Evolutionary conservation across 1,140 invertebrate genomes (phyloP).

Genomic region (Tribolium castaneum): DNA sequence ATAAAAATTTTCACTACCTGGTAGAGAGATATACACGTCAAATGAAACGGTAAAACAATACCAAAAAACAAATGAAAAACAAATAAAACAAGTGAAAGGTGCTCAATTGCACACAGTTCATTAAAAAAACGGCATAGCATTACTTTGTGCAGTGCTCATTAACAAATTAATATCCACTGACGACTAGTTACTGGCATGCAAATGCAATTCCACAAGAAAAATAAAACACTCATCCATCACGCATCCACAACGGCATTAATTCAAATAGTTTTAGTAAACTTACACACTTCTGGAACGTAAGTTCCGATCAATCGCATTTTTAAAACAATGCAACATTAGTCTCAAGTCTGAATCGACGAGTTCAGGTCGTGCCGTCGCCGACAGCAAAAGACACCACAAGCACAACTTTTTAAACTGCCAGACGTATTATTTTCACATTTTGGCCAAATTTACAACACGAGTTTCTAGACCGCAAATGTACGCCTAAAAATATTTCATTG

Average conservation of each 20-base stretch:
- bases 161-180: slow-evolving; percentile 64
- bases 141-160: slow-evolving; percentile 60
- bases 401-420: too few species aligned
- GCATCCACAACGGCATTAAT: slow-evolving; percentile 51
- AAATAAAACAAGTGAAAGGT: slow-evolving; percentile 44
- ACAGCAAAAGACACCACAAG: background rate
- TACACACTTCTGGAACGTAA: slow-evolving; percentile 38
- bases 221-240: slow-evolving; percentile 48
- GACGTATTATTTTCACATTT: too few species aligned
- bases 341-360: background rate
- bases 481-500: too few species aligned
- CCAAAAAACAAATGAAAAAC: slow-evolving; percentile 41
- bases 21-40: background rate
- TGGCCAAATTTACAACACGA: too few species aligned
- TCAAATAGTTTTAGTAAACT: slow-evolving; percentile 43
- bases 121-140: slow-evolving; percentile 43
- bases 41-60: slow-evolving; percentile 14
- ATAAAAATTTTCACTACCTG: slow-evolving; percentile 42
- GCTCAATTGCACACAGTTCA: slow-evolving; percentile 48
- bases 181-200: slow-evolving; percentile 63
- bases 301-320: slow-evolving; percentile 37
- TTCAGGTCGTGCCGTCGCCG: background rate
- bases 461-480: too few species aligned
- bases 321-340: slow-evolving; percentile 38
- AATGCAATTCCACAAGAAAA: slow-evolving; percentile 54